Evolutionary conservation across 2,888 invertebrate species (phyloP).

Genomic region (Lasioglossum morio): DNA sequence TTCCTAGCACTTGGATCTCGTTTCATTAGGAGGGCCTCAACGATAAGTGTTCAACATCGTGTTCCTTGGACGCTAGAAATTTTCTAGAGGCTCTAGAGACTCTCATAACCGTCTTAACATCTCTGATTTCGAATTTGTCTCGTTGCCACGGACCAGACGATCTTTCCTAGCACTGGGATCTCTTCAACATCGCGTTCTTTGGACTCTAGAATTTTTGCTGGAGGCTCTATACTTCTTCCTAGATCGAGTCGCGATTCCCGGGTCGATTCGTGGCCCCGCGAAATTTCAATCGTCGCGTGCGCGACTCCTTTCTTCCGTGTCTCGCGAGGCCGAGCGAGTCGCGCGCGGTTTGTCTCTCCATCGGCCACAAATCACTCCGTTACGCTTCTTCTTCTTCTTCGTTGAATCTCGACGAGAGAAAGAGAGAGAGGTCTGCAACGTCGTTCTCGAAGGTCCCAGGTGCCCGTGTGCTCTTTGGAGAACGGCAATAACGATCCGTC

Average conservation of each 20-base stretch:
- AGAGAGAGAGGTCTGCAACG: neutral
- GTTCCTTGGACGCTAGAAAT: too few relatives aligned
- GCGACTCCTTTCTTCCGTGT: slow-evolving; percentile 36
- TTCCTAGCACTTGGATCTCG: too few relatives aligned
- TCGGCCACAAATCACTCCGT: slow-evolving; percentile 14
- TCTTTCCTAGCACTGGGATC: neutral
- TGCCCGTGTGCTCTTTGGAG: neutral
- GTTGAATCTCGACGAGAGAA: neutral
- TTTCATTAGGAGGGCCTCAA: too few relatives aligned
- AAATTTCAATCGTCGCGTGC: slow-evolving; percentile 40
- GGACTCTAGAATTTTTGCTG: neutral
- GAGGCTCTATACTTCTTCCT: neutral
- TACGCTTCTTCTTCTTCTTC: neutral
- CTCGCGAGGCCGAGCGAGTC: slow-evolving; percentile 11
- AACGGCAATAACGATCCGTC: neutral
- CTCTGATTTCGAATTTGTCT: too few relatives aligned
- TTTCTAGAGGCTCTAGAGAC: too few relatives aligned
- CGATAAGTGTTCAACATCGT: too few relatives aligned
- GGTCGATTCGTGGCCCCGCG: slow-evolving; percentile 9
- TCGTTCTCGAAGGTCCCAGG: neutral
- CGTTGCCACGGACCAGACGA: too few relatives aligned
- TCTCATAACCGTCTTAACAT: rapidly evolving
- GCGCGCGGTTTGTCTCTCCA: slow-evolving; percentile 14
- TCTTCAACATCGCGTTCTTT: neutral
- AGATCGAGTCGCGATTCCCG: slow-evolving; percentile 14